These are phyloP conservation scores for Ditylenchus weischeri DNA, from an alignment of 2,888 invertebrate genomes.

Conservation along the genomic window DNA sequence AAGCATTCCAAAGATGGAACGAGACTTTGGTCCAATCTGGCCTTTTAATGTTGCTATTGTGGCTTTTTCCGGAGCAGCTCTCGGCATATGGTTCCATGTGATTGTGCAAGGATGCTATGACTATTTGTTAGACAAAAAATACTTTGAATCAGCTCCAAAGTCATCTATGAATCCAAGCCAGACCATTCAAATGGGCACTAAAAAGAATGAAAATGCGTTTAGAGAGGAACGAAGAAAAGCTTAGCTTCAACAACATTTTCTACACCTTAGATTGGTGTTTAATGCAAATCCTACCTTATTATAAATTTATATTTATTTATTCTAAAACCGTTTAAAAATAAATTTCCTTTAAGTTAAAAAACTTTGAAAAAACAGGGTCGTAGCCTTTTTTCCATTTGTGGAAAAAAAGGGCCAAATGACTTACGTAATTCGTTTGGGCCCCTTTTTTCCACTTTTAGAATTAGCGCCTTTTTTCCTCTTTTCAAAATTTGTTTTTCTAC, in stretches of 20 bases:
- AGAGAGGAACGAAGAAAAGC: constrained; percentile 4
- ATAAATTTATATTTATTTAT: too few relatives aligned
- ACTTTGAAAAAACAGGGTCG: too few relatives aligned
- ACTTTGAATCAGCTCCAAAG: constrained; percentile 34
- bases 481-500: too few relatives aligned
- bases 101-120: constrained; percentile 52
- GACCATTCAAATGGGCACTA: constrained; percentile 17
- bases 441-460: too few relatives aligned
- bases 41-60: constrained; percentile 55
- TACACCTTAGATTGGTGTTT: too few relatives aligned
- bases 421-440: too few relatives aligned
- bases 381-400: too few relatives aligned
- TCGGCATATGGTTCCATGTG: constrained; percentile 55
- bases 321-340: too few relatives aligned
- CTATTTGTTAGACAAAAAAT: constrained; percentile 52
- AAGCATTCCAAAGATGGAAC: constrained; percentile 49
- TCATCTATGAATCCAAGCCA: constrained; percentile 6
- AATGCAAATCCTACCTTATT: too few relatives aligned
- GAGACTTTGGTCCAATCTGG: constrained; percentile 56
- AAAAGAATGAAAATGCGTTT: background rate
- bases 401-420: too few relatives aligned
- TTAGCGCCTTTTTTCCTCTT: too few relatives aligned
- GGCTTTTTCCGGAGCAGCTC: constrained; percentile 52
- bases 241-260: background rate
- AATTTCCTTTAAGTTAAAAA: too few relatives aligned